phyloP scores from a whole-genome alignment of 2,888 invertebrate species.

The Terebella lapidaria region DNA sequence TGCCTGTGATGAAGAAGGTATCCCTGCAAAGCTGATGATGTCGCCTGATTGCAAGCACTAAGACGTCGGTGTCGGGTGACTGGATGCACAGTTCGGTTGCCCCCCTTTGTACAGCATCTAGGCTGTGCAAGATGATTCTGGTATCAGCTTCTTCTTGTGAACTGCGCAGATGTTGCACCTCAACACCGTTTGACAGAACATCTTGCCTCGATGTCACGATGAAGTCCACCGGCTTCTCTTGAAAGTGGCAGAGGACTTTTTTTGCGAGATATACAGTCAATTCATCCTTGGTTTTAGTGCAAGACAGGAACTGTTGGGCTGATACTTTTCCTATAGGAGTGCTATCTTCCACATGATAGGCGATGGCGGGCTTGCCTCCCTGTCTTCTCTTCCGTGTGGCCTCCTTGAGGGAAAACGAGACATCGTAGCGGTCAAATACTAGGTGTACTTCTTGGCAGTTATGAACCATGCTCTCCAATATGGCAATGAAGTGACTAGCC shows the following conservation, averaged over 20 bases:
- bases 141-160: constrained; percentile 3
- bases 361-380: not conserved
- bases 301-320: not conserved
- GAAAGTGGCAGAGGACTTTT: not conserved
- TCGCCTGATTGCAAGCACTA: not conserved
- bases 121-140: not conserved
- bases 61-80: not conserved
- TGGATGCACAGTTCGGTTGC: not conserved
- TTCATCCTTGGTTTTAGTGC: not conserved
- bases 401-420: not conserved
- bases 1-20: not conserved
- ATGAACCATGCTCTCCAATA: not conserved
- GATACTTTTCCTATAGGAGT: not conserved
- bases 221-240: not conserved
- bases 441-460: not conserved
- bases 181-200: not conserved
- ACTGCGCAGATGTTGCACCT: not conserved
- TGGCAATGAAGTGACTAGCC: not conserved
- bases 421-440: not conserved
- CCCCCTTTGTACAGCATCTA: not conserved
- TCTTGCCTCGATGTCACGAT: not conserved
- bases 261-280: not conserved
- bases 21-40: not conserved
- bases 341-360: not conserved
- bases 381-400: not conserved